Conservation (phyloP, 2,888 invertebrate species). For the Sarcophaga carnaria region DNA sequence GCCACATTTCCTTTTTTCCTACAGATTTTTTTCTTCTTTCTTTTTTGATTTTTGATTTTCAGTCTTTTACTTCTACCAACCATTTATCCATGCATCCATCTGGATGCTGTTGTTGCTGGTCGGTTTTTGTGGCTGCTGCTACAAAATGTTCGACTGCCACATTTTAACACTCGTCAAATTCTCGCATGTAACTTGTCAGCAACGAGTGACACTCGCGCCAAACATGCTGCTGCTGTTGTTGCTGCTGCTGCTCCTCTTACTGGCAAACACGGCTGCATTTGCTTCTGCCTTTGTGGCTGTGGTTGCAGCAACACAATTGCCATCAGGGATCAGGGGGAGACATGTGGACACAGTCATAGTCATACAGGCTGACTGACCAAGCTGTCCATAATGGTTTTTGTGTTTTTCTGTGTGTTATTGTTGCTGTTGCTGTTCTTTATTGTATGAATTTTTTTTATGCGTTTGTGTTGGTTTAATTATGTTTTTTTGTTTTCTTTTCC, state of each 20-base stretch:
- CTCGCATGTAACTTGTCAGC: slow-evolving; percentile 81
- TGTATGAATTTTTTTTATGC: slow-evolving; percentile 31
- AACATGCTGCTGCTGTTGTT: slow-evolving; percentile 64
- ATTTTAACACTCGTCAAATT: slow-evolving; percentile 79
- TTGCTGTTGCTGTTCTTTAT: slow-evolving; percentile 48
- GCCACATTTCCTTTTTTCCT: not conserved
- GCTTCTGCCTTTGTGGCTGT: slow-evolving; percentile 11
- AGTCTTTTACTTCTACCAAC: not conserved
- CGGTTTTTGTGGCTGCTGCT: slow-evolving; percentile 61
- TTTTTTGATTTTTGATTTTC: not conserved
- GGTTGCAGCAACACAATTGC: slow-evolving; percentile 29
- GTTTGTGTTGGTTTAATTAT: slow-evolving; percentile 45
- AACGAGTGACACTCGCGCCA: slow-evolving; percentile 75
- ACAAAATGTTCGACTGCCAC: slow-evolving; percentile 70
- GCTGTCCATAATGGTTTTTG: slow-evolving; percentile 46
- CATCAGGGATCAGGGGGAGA: slow-evolving; percentile 49
- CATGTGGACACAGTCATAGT: not conserved
- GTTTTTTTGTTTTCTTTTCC: slow-evolving; percentile 21
- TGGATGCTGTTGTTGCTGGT: slow-evolving; percentile 1
- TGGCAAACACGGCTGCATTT: not conserved
- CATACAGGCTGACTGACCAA: slow-evolving; percentile 49
- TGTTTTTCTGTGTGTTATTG: slow-evolving; percentile 43
- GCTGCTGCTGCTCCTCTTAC: slow-evolving; percentile 60
- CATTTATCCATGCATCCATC: slow-evolving; percentile 11
- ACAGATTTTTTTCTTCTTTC: not conserved